A percentile compares a stretch with the other conserved stretches of the same genome.
Evolutionary conservation across 2,797 vertebrate genomes (phyloP).

Genomic region (Enteromius trimaculatus): DNA sequence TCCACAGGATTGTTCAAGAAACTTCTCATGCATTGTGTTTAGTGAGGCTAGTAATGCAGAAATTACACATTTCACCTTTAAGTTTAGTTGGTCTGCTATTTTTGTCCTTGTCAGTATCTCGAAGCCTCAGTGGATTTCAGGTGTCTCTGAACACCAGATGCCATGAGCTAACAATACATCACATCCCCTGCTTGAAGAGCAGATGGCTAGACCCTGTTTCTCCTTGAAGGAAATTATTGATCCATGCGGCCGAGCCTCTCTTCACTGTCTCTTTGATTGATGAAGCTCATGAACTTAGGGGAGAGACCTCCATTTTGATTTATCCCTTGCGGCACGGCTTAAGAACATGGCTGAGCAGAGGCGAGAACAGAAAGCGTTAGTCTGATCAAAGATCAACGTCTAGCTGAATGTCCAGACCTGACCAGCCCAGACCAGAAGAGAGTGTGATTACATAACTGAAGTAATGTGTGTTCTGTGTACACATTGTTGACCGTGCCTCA

Average conservation of each 20-base stretch:
- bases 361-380: slow-evolving; percentile 32
- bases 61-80: not conserved
- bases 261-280: slow-evolving; percentile 38
- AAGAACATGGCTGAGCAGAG: slow-evolving; percentile 50
- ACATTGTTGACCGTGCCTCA: not conserved
- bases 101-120: slow-evolving; percentile 6
- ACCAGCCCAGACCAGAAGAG: slow-evolving; percentile 9
- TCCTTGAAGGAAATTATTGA: slow-evolving; percentile 49
- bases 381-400: slow-evolving; percentile 22
- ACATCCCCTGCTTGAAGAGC: slow-evolving; percentile 17
- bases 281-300: slow-evolving; percentile 47
- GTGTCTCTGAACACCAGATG: slow-evolving; percentile 22
- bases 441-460: slow-evolving; percentile 13
- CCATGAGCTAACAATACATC: slow-evolving; percentile 14
- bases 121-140: slow-evolving; percentile 21
- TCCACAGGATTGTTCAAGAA: not conserved
- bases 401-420: slow-evolving; percentile 10
- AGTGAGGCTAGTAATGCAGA: not conserved
- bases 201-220: slow-evolving; percentile 29
- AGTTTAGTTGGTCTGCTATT: not conserved
- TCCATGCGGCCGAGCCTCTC: slow-evolving; percentile 16
- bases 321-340: slow-evolving; percentile 28
- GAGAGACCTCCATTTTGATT: slow-evolving; percentile 55
- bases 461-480: not conserved
- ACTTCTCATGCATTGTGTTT: not conserved